phyloP scores from a whole-genome alignment of 2,888 invertebrate genomes.

The Colletes collaris region DNA sequence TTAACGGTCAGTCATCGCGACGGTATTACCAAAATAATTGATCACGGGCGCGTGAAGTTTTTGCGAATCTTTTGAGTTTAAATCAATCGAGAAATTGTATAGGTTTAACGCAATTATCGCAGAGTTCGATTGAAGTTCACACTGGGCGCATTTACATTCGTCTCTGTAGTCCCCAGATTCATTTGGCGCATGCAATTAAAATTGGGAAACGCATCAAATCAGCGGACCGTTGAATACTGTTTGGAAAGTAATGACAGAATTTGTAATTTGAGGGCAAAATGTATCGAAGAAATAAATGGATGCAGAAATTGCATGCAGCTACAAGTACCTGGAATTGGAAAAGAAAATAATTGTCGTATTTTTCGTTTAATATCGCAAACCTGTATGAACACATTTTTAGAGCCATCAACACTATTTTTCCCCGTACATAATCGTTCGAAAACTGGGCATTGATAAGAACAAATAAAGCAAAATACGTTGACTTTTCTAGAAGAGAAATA shows the following conservation, averaged over 20 bases:
- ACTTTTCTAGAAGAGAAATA: too few relatives aligned
- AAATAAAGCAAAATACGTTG: too few relatives aligned
- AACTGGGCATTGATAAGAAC: neutral
- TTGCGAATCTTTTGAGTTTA: slow-evolving; percentile 22
- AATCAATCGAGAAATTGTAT: slow-evolving; percentile 53
- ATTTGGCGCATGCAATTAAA: slow-evolving; percentile 53
- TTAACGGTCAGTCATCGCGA: slow-evolving; percentile 6
- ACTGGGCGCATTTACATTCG: slow-evolving; percentile 39
- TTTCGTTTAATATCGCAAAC: neutral
- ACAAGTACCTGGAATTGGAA: neutral
- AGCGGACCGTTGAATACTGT: slow-evolving; percentile 44
- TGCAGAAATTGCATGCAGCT: slow-evolving; percentile 13
- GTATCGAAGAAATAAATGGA: slow-evolving; percentile 24
- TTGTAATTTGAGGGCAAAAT: slow-evolving; percentile 27
- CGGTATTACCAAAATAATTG: slow-evolving; percentile 19
- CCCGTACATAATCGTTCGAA: neutral
- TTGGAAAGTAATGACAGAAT: slow-evolving; percentile 53
- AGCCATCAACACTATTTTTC: too few relatives aligned
- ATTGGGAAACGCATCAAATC: slow-evolving; percentile 47
- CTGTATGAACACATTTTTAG: neutral
- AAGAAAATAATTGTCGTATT: slow-evolving; percentile 29
- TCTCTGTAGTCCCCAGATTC: slow-evolving; percentile 25
- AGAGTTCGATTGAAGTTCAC: slow-evolving; percentile 49
- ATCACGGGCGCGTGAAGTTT: neutral
- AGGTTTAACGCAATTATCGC: slow-evolving; percentile 43